Base-by-base conservation (phyloP, 2,888 invertebrate genomes). In the Plagodis pulveraria region DNA sequence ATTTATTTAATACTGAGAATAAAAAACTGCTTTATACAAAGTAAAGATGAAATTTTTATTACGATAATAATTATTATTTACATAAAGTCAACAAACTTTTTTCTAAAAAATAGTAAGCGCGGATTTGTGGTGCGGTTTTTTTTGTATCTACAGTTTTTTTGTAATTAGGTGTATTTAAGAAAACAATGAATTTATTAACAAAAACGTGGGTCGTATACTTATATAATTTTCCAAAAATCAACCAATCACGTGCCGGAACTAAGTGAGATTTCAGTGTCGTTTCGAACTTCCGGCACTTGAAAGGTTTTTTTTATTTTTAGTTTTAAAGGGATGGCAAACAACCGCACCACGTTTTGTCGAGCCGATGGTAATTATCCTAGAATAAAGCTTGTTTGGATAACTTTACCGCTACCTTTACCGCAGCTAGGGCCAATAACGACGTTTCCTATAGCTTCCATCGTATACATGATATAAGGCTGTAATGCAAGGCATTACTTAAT, bases 391-490 rank as follows among this genome's bases (percentile, higher is more conserved):
- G 81, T 81, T 80, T 80, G 82, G 59, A 44, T 55, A 59, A 59
- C 43, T 52, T 62, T 51, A 65, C 62, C 58, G 54, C 40, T 63
- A 68, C 58, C 40, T 69, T 77, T 75, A 82, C 78, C 81, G 78
- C 75, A 82, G 84, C 84, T 83, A 86, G 83, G 83, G 84, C 83
- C 84, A 83, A 81, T 83, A 57, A 33, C 50, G 58, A 44, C 44
- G 45, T 53, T 60, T 56, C 47, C 80, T 78, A 78, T 83, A 84
- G 91, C 84, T 72, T 76, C 83, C 86, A 77, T 82, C 95, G 95
- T 95, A 95, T 95, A 95, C 95, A 94, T 94, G 94, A 94, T 93
- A 93, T 95, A 95, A 95, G 95, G 95, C 95, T 93, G 92, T 84
- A 90, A 92, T 90, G 87, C 84, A 62, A 57, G 57, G 85, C 89